These are phyloP conservation scores for Phrixothrix hirtus DNA, from an alignment of 2,888 invertebrate genomes.

Conservation along the genomic window DNA sequence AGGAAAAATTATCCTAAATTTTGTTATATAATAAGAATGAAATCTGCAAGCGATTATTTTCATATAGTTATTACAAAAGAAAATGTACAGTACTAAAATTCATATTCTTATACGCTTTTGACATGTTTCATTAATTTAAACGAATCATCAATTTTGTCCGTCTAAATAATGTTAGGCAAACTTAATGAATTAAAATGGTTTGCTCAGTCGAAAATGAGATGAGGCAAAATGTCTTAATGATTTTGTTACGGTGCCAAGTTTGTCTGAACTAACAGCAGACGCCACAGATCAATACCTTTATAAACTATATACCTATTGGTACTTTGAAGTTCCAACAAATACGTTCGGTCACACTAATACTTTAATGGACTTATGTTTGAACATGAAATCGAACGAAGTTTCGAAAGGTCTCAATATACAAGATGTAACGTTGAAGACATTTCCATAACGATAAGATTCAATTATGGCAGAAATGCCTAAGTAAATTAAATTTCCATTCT, in stretches of 20 bases:
- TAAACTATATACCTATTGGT: constrained; percentile 21
- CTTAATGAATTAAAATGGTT: too few species aligned
- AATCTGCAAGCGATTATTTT: too few species aligned
- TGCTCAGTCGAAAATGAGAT: constrained; percentile 3
- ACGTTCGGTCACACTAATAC: constrained; percentile 26
- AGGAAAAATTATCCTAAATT: too few species aligned
- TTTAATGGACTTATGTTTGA: constrained; percentile 31
- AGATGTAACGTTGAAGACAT: neutral
- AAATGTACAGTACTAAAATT: too few species aligned
- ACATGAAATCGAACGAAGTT: constrained; percentile 12
- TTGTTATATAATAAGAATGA: too few species aligned
- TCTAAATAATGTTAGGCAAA: too few species aligned
- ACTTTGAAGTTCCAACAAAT: constrained; percentile 22
- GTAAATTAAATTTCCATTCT: neutral
- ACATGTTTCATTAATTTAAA: too few species aligned
- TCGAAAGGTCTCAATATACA: too few species aligned
- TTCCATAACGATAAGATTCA: neutral
- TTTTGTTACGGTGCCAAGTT: constrained; percentile 24
- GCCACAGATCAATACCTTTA: constrained; percentile 30
- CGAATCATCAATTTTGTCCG: too few species aligned
- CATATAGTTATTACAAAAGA: too few species aligned
- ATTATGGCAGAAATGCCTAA: neutral
- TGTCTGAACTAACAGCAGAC: constrained; percentile 26
- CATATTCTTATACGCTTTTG: too few species aligned
- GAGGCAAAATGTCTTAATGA: constrained; percentile 10